Percentiles rank a stretch among this genome's conserved stretches.
phyloP scores from a whole-genome alignment of 64 coral and sea anemone species.

The Montipora cactus region DNA sequence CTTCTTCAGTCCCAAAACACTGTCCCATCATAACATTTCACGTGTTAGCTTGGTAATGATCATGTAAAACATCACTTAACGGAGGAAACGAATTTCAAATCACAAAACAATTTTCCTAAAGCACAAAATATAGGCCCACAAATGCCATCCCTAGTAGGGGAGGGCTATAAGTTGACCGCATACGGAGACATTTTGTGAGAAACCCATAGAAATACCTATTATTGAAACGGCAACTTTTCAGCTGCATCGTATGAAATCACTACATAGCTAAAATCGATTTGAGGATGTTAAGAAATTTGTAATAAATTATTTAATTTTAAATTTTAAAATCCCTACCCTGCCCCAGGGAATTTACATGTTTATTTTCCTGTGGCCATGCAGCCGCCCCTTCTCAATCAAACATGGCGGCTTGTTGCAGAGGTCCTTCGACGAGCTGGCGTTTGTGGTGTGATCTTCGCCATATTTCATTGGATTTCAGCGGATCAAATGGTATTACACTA shows the following conservation, averaged over 20 bases:
- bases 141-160: background rate
- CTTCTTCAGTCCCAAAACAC: conserved; percentile 97
- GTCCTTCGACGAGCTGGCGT: background rate
- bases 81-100: background rate
- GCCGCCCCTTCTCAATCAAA: background rate
- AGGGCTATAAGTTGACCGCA: background rate
- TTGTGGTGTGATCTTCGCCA: background rate
- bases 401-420: conserved; percentile 6
- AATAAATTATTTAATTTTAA: background rate
- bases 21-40: conserved; percentile 86
- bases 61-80: background rate
- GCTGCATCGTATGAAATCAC: no score
- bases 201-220: background rate
- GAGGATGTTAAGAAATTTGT: no score
- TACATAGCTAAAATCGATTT: no score
- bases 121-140: background rate
- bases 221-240: background rate
- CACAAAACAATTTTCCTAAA: background rate
- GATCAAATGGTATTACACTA: conserved; percentile 1
- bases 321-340: background rate
- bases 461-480: background rate
- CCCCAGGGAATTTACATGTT: background rate
- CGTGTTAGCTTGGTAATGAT: background rate
- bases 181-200: background rate
- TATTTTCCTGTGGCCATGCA: background rate